These are phyloP conservation scores for Coelopa frigida DNA, from an alignment of 1,140 invertebrate species.

Conservation along the genomic window DNA sequence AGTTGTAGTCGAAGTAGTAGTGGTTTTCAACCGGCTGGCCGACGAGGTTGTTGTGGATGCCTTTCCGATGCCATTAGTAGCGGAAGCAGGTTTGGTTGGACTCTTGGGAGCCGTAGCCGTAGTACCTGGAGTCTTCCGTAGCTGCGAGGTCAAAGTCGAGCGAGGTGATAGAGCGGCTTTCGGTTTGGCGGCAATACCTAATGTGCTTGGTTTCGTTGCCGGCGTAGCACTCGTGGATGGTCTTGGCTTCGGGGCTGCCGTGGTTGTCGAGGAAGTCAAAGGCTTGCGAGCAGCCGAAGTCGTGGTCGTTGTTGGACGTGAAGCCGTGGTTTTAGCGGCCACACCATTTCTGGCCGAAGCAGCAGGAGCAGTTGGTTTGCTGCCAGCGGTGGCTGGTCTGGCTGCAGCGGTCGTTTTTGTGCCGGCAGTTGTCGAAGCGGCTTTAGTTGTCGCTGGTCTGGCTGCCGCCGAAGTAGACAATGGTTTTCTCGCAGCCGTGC, in stretches of 20 bases:
- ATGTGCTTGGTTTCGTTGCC: slow-evolving; percentile 24
- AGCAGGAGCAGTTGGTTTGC: slow-evolving; percentile 16
- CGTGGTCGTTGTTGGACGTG: slow-evolving; percentile 8
- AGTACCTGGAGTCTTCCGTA: slow-evolving; percentile 21
- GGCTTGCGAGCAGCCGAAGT: slow-evolving; percentile 16
- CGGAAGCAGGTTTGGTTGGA: slow-evolving; percentile 23
- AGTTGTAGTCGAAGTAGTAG: slow-evolving; percentile 21
- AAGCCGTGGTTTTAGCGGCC: slow-evolving; percentile 16
- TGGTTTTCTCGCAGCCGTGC: slow-evolving; percentile 16
- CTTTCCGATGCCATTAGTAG: slow-evolving; percentile 24
- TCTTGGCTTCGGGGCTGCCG: slow-evolving; percentile 10
- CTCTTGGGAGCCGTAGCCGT: slow-evolving; percentile 21
- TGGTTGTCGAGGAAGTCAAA: slow-evolving; percentile 5
- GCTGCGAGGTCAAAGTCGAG: slow-evolving; percentile 18
- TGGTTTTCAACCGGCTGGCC: slow-evolving; percentile 20
- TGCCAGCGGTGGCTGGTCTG: slow-evolving; percentile 16
- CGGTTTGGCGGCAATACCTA: slow-evolving; percentile 22
- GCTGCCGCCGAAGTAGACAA: slow-evolving; percentile 8
- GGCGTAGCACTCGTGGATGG: neutral
- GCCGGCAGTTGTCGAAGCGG: slow-evolving; percentile 10
- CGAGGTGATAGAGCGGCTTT: slow-evolving; percentile 27
- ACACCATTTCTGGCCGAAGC: slow-evolving; percentile 8
- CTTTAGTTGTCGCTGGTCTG: slow-evolving; percentile 10
- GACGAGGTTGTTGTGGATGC: slow-evolving; percentile 12
- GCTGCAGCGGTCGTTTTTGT: slow-evolving; percentile 7